Base-by-base conservation (phyloP, 2,797 vertebrate species). In the Micromesistius poutassou region DNA sequence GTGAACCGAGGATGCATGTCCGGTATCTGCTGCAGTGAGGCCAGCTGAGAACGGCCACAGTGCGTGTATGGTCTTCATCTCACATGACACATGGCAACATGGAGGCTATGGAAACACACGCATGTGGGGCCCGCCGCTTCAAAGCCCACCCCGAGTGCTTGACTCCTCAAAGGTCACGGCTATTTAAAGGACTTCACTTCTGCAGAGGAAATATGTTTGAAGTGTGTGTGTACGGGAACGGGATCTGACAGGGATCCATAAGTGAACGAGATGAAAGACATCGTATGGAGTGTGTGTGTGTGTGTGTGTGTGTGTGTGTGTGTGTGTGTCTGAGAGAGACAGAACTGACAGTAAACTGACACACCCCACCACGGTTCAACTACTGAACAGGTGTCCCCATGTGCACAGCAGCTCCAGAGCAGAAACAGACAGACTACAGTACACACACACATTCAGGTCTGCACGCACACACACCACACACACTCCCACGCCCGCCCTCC, bases 111-210 rank as follows among this genome's bases (percentile, higher is more conserved):
- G 70, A 71, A 30, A 71, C 28, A 71, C 4, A 33, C 4, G 22
- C 42, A 31, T 30, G 55, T 19, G 2, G 75, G 70, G 79, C 74
- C 19, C 71, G 73, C 55, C 38, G 72, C 74, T 80, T 87, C 77
- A 71, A 85, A 82, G 40, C 72, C 72, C 83, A 84, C 85, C 75
- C 80, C 46, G 87, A 86, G 84, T 86, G 83, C 76, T 74, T 74
- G 35, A 79, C 84, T 85, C 25, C n/a, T 85, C 89, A 92, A 93
- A 93, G 88, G 89, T 91, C 88, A 75, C 3, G 25, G 87, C 91
- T 92, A 94, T 94, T 92, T 94, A 93, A 91, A 92, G 89, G 80
- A 30, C 68, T 86, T 85, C 87, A 30, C 68, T 86, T 85, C 87
- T 89, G 87, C 88, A 86, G 74, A 82, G 81, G 84, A 90, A 92